phyloP scores from a whole-genome alignment of 2,888 invertebrate species.

The Ennomos erosarius region DNA sequence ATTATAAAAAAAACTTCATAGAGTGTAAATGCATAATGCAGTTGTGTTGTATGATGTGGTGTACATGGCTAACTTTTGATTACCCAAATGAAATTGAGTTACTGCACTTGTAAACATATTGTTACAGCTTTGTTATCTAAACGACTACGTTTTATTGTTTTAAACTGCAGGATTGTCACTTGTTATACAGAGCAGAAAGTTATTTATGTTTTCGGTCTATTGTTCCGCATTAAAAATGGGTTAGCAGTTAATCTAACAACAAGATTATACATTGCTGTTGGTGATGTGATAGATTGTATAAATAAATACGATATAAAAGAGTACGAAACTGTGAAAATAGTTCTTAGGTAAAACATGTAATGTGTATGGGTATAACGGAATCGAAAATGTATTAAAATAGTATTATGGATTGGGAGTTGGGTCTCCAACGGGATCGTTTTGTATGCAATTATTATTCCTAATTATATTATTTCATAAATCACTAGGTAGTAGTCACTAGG shows the following conservation, averaged over 20 bases:
- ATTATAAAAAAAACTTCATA: not conserved
- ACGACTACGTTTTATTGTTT: slow-evolving; percentile 49
- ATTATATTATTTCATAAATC: too few relatives aligned
- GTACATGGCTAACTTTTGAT: slow-evolving; percentile 3
- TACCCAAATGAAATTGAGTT: slow-evolving; percentile 15
- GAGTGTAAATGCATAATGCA: not conserved
- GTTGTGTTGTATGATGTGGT: not conserved
- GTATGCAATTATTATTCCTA: too few relatives aligned
- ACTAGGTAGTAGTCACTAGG: too few relatives aligned
- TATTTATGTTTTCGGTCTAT: slow-evolving; percentile 31
- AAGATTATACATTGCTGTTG: slow-evolving; percentile 3
- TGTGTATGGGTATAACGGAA: too few relatives aligned
- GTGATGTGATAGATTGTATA: not conserved
- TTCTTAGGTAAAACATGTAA: too few relatives aligned
- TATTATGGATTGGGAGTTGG: too few relatives aligned
- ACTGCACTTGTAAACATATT: slow-evolving; percentile 14
- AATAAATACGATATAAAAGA: not conserved
- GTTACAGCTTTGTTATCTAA: slow-evolving; percentile 50
- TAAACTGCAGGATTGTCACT: slow-evolving; percentile 49
- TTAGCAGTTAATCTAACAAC: slow-evolving; percentile 33
- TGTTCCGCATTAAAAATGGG: slow-evolving; percentile 36
- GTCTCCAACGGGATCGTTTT: too few relatives aligned
- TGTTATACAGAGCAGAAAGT: slow-evolving; percentile 55
- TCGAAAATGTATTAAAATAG: too few relatives aligned
- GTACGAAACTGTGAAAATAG: too few relatives aligned